Percentiles rank a stretch among this genome's conserved stretches.
phyloP scores from a whole-genome alignment of 1,140 invertebrate genomes.

The Drosophila trapezifrons region DNA sequence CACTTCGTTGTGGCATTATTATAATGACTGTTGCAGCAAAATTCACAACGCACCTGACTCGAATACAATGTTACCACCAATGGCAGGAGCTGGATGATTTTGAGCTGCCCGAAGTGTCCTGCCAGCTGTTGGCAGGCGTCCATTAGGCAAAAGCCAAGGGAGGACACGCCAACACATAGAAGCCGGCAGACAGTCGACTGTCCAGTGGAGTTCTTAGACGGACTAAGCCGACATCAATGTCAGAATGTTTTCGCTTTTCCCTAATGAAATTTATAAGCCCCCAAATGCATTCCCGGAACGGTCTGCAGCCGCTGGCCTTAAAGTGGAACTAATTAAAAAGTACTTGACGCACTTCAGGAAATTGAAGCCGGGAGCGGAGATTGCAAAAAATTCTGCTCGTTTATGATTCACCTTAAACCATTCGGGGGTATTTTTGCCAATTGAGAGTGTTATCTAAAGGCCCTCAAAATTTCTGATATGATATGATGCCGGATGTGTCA shows the following conservation, averaged over 20 bases:
- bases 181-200: slow-evolving; percentile 8
- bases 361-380: neutral
- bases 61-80: slow-evolving; percentile 62
- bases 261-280: slow-evolving; percentile 49
- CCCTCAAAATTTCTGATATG: neutral
- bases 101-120: slow-evolving; percentile 63
- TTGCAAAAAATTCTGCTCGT: neutral
- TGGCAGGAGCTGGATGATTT: slow-evolving; percentile 25
- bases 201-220: slow-evolving; percentile 30
- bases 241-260: slow-evolving; percentile 45
- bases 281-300: slow-evolving; percentile 2
- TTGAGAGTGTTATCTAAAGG: slow-evolving; percentile 8
- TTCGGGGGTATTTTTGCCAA: neutral
- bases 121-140: slow-evolving; percentile 68
- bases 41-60: slow-evolving; percentile 82
- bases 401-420: neutral
- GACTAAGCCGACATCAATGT: slow-evolving; percentile 41
- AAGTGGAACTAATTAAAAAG: slow-evolving; percentile 55
- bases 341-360: neutral
- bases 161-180: slow-evolving; percentile 17
- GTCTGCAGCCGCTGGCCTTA: neutral
- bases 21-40: slow-evolving; percentile 84
- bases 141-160: slow-evolving; percentile 53
- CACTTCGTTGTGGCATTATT: slow-evolving; percentile 83
- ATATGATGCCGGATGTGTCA: neutral